phyloP scores from a whole-genome alignment of 2,797 vertebrate species.

The Pyrocephalus nanus region DNA sequence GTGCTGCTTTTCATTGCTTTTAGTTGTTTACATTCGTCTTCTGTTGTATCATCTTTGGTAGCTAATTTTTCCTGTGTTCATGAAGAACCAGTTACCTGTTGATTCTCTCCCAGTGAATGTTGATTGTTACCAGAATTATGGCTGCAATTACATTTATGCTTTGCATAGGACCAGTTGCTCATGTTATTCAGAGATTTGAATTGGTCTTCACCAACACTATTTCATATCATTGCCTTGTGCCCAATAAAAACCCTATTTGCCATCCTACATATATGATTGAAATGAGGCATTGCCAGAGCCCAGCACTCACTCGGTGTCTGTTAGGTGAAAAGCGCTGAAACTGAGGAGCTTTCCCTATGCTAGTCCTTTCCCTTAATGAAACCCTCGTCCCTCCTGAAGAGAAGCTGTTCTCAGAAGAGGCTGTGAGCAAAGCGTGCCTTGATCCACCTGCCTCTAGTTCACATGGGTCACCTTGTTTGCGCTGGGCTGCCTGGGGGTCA shows the following conservation, averaged over 20 bases:
- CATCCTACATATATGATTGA: neutral
- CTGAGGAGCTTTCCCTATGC: neutral
- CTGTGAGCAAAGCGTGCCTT: neutral
- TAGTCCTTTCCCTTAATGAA: neutral
- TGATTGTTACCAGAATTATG: neutral
- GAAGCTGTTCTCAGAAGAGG: neutral
- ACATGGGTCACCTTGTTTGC: neutral
- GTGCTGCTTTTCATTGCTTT: neutral
- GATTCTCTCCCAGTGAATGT: neutral
- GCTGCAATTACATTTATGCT: neutral
- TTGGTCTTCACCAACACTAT: neutral
- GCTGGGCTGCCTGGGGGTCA: neutral
- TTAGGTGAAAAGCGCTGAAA: neutral
- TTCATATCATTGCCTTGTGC: neutral
- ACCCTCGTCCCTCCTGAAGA: neutral
- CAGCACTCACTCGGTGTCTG: neutral
- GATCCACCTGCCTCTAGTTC: neutral
- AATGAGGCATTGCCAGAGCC: neutral
- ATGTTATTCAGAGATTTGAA: neutral
- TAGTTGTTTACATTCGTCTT: neutral
- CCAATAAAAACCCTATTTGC: neutral
- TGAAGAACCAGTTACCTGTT: neutral
- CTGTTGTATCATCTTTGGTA: neutral
- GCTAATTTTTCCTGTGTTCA: neutral
- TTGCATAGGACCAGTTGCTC: neutral